These are phyloP conservation scores for Dinoponera quadriceps DNA, from an alignment of 1,140 invertebrate species.

Conservation along the genomic window DNA sequence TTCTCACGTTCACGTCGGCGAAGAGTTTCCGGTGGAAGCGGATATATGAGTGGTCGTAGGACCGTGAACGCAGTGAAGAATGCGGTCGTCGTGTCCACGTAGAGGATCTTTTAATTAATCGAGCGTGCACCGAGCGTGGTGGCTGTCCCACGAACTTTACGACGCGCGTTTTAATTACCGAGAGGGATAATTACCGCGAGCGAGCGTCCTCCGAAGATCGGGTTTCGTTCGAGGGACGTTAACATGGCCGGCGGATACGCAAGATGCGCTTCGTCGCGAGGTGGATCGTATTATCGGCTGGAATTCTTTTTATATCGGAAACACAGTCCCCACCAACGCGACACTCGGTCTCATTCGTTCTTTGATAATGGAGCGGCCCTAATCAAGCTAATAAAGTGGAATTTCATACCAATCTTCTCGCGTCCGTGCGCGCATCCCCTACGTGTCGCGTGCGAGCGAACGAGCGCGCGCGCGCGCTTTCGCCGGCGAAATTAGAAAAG, in stretches of 20 bases:
- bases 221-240: neutral
- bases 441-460: neutral
- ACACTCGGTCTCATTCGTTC: neutral
- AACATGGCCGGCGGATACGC: neutral
- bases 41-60: neutral
- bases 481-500: constrained; percentile 40
- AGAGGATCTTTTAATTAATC: constrained; percentile 37
- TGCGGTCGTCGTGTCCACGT: neutral
- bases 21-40: neutral
- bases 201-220: neutral
- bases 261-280: neutral
- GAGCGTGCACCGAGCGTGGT: neutral
- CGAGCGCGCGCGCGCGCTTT: neutral
- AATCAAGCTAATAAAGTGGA: constrained; percentile 6
- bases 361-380: neutral
- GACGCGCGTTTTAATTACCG: constrained; percentile 39
- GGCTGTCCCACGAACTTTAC: constrained; percentile 16
- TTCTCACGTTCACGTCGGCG: neutral
- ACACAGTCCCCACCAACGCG: no score
- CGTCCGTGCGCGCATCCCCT: neutral
- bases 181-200: neutral
- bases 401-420: constrained; percentile 7
- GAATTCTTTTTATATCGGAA: constrained; percentile 29
- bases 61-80: neutral
- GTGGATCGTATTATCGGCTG: neutral